Percentiles rank a stretch among this genome's conserved stretches.
Evolutionary conservation across 2,113 vertebrate species (phyloP).

Genomic region (Misgurnus anguillicaudatus): DNA sequence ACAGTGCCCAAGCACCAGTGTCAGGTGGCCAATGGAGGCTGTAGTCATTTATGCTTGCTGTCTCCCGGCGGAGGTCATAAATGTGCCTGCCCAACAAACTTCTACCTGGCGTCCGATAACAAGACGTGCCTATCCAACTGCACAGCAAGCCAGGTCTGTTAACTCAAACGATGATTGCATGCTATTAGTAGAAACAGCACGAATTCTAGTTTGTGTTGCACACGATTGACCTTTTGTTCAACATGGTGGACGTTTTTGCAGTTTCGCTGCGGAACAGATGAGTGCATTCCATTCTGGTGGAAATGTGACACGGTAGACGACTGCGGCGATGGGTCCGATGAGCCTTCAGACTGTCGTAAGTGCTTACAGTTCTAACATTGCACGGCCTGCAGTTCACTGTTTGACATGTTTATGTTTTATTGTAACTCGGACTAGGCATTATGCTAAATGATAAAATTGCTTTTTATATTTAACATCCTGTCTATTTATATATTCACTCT

Average conservation of each 20-base stretch:
- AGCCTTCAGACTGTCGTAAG: conserved; percentile 95
- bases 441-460: not conserved
- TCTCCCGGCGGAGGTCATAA: conserved; percentile 84
- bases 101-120: conserved; percentile 92
- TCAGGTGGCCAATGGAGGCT: conserved; percentile 90
- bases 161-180: not conserved
- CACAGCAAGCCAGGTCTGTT: conserved; percentile 92
- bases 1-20: conserved; percentile 92
- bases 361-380: conserved; percentile 48
- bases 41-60: conserved; percentile 95
- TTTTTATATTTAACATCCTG: too few relatives aligned
- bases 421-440: not conserved
- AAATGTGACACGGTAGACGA: conserved; percentile 98
- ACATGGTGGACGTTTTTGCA: conserved; percentile 54
- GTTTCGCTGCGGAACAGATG: conserved; percentile 97
- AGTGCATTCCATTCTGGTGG: conserved; percentile 99
- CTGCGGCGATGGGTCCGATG: conserved; percentile 96
- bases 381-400: too few relatives aligned
- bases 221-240: not conserved
- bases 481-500: too few relatives aligned
- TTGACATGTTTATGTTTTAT: not conserved
- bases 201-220: not conserved
- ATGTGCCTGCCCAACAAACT: conserved; percentile 96
- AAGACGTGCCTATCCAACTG: conserved; percentile 97
- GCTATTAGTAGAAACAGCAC: not conserved